A percentile compares a stretch with the other conserved stretches of the same genome.
These are phyloP conservation scores for Pogonomyrmex barbatus DNA, from an alignment of 1,140 invertebrate species.

Conservation along the genomic window DNA sequence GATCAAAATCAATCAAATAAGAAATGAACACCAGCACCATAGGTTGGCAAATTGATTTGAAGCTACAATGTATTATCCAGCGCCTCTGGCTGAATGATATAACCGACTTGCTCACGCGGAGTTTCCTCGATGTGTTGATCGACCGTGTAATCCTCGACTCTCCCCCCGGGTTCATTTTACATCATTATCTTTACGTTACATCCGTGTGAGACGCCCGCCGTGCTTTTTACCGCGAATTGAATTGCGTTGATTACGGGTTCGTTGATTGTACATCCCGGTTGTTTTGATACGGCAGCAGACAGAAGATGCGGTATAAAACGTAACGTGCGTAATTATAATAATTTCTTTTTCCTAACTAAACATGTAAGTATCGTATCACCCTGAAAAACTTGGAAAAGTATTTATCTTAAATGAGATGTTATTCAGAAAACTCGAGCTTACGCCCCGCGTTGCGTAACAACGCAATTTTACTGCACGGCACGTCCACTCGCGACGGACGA, in stretches of 20 bases:
- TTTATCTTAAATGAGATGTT: not conserved
- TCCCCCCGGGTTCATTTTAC: constrained; percentile 27
- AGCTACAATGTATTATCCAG: constrained; percentile 12
- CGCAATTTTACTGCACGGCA: not conserved
- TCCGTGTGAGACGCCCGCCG: constrained; percentile 1
- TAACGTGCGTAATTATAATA: not conserved
- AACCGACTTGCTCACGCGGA: constrained; percentile 23
- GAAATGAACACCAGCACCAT: not conserved
- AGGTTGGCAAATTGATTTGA: constrained; percentile 39
- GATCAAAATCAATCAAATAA: constrained; percentile 33
- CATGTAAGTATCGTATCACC: too few species aligned
- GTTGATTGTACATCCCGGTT: constrained; percentile 40
- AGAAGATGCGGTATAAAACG: constrained; percentile 20
- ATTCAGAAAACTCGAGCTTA: not conserved
- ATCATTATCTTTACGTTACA: constrained; percentile 49
- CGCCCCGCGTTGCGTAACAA: not conserved
- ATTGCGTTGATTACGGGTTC: constrained; percentile 39
- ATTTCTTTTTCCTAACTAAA: not conserved
- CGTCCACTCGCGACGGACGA: not conserved
- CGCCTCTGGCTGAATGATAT: constrained; percentile 21
- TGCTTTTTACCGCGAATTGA: constrained; percentile 42
- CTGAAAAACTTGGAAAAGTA: not conserved
- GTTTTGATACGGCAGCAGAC: not conserved
- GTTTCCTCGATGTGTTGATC: constrained; percentile 35
- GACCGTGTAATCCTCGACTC: constrained; percentile 24